Base-by-base conservation (phyloP, 2,797 vertebrate genomes). In the Manis javanica region DNA sequence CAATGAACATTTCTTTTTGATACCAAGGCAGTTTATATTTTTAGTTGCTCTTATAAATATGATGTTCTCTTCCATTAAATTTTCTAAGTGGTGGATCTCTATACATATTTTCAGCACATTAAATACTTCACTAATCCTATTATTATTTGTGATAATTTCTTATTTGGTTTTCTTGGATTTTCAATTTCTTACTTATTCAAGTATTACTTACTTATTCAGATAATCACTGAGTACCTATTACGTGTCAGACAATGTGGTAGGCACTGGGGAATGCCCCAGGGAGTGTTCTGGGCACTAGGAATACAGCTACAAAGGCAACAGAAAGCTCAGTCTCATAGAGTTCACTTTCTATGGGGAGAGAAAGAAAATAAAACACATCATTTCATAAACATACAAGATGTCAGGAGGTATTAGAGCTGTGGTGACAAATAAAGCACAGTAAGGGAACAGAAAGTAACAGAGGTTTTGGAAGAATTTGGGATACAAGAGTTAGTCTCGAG, bases 11-110 rank as follows among this genome's bases (percentile, higher is more conserved):
- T 90, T 71, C 7, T 71, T 84, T 59, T 91, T 86, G 23, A 75
- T 90, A 3, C 29, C 12, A 37, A 85, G 66, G 37, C 10, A 69
- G 59, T 63, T 75, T 75, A 68, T 66, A 85, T 75, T 87, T 87
- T 75, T 55, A 34, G 23, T 34, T 86, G 53, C 9, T 91, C 5
- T 46, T 84, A 3, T 69, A 91, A 77, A 74, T 46, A 55, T 57
- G 31, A 85, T 77, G 24, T 13, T 83, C 87, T 57, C 63, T 84
- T 90, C 42, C 55, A 84, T 74, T 87, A 93, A 93, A 19, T 46
- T 55, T 78, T 94, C 53, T 92, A 29, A 89, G 23, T 91, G 42
- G 9, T 61, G 19, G 21, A 87, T 97, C 29, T 90, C 37, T 84
- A 24, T 69, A 85, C 81, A 81, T 63, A 77, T 51, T 92, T 83